These are phyloP conservation scores for Platyura marginata DNA, from an alignment of 1,140 invertebrate genomes.

Conservation along the genomic window DNA sequence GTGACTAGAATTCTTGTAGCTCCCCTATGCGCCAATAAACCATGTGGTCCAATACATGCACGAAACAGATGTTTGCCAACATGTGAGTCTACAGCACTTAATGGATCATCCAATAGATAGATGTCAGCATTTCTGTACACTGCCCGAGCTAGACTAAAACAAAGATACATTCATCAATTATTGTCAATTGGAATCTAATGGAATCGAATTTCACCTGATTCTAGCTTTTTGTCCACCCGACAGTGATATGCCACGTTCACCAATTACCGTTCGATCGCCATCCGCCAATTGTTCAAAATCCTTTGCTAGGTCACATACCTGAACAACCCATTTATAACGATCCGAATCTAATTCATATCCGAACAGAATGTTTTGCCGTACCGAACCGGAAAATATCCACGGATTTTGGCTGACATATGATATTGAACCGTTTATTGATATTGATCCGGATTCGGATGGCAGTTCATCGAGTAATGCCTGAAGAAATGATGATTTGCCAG, in stretches of 20 bases:
- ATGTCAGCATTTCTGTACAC: conserved; percentile 49
- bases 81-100: conserved; percentile 54
- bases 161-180: background rate
- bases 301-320: conserved; percentile 37
- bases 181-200: conserved; percentile 15
- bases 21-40: conserved; percentile 25
- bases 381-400: conserved; percentile 29
- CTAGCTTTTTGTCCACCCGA: conserved; percentile 68
- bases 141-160: conserved; percentile 40
- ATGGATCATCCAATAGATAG: conserved; percentile 61
- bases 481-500: conserved; percentile 29
- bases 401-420: conserved; percentile 4
- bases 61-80: conserved; percentile 43
- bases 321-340: conserved; percentile 31
- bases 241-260: conserved; percentile 55
- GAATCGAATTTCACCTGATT: conserved; percentile 47
- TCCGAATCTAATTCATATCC: conserved; percentile 32
- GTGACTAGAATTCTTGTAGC: conserved; percentile 49
- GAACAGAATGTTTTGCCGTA: conserved; percentile 58
- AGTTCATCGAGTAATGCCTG: conserved; percentile 17
- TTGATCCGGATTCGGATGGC: background rate
- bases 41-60: conserved; percentile 7
- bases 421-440: background rate
- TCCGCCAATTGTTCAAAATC: conserved; percentile 53
- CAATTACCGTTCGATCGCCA: conserved; percentile 56